Conservation (phyloP, 2,113 vertebrate genomes). For the Crocuta crocuta region DNA sequence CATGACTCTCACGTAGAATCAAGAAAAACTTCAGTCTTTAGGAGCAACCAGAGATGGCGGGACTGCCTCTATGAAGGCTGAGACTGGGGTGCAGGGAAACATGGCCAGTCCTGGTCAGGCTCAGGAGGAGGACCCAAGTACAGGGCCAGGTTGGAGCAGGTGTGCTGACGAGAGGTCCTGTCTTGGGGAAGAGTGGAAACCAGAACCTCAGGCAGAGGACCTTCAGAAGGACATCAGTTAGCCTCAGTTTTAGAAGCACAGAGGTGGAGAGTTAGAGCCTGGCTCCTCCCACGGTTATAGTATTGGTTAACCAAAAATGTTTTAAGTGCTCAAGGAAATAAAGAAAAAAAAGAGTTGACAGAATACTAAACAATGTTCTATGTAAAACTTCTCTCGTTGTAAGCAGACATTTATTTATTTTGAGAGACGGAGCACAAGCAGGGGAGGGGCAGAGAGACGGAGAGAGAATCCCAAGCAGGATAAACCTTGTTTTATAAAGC, state of each 20-base stretch:
- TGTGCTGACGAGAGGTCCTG: neutral
- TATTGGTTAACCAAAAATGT: neutral
- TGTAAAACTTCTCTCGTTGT: neutral
- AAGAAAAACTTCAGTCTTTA: neutral
- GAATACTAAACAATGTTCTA: neutral
- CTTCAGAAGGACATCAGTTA: neutral
- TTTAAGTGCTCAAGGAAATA: neutral
- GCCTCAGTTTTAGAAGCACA: neutral
- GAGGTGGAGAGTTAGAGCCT: neutral
- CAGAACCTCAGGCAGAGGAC: neutral
- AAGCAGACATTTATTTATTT: neutral
- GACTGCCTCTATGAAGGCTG: neutral
- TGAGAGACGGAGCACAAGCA: too few species aligned
- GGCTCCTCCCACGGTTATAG: neutral
- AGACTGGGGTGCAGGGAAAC: neutral
- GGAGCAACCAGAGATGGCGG: neutral
- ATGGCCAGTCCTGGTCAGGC: neutral
- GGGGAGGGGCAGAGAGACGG: too few species aligned
- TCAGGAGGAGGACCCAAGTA: neutral
- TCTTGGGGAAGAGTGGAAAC: neutral
- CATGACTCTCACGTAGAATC: neutral
- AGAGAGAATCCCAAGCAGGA: too few species aligned
- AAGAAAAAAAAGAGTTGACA: neutral
- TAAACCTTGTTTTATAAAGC: neutral
- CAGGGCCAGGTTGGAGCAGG: neutral